A percentile compares a stretch with the other conserved stretches of the same genome.
These are phyloP conservation scores for Psylliodes chrysocephalus DNA, from an alignment of 2,888 invertebrate species.

Conservation along the genomic window DNA sequence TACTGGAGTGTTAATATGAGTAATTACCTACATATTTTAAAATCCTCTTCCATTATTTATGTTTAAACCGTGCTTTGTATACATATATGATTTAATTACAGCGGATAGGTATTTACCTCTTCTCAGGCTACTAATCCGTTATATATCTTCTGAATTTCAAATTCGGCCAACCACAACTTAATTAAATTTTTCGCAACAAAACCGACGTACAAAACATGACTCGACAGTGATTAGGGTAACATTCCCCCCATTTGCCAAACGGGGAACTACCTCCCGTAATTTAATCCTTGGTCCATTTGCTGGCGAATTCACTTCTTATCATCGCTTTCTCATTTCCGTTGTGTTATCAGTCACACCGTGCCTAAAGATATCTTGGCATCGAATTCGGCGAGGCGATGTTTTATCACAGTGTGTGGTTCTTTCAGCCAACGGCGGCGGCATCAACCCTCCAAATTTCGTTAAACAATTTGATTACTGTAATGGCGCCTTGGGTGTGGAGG, in stretches of 20 bases:
- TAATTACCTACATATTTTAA: too few species aligned
- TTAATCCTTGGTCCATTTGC: constrained; percentile 53
- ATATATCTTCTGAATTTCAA: too few species aligned
- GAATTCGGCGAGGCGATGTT: constrained; percentile 40
- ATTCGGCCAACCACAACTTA: too few species aligned
- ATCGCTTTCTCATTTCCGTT: constrained; percentile 53
- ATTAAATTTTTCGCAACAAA: constrained; percentile 12
- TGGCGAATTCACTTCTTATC: constrained; percentile 49
- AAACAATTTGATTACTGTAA: constrained; percentile 51
- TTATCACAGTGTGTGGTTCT: constrained; percentile 41
- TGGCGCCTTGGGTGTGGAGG: constrained; percentile 42
- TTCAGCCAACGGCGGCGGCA: constrained; percentile 31
- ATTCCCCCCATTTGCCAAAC: constrained; percentile 23
- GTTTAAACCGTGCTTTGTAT: too few species aligned
- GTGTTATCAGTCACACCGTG: constrained; percentile 50
- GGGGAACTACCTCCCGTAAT: constrained; percentile 40
- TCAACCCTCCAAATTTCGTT: constrained; percentile 43
- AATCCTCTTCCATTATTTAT: too few species aligned
- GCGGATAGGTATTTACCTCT: too few species aligned
- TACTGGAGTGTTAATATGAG: too few species aligned
- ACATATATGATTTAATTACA: too few species aligned
- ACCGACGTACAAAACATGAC: constrained; percentile 10
- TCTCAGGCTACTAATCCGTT: too few species aligned
- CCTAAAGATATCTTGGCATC: constrained; percentile 40
- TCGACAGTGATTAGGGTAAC: constrained; percentile 27